phyloP scores from a whole-genome alignment of 2,797 vertebrate species.

The Sebastes kiyomatsui region DNA sequence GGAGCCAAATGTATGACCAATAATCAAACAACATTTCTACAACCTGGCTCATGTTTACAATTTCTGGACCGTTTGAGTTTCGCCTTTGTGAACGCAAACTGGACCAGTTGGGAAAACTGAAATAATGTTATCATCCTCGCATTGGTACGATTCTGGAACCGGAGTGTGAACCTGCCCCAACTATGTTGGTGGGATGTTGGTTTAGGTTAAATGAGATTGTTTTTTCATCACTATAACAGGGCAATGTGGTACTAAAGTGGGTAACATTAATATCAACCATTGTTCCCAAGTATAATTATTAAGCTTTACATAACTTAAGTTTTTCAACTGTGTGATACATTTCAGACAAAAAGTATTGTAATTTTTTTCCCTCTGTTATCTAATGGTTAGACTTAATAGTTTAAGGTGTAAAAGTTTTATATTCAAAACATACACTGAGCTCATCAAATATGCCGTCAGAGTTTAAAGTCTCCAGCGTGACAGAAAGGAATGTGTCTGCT shows the following conservation, averaged over 20 bases:
- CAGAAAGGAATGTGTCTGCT: constrained; percentile 24
- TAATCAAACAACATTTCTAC: no score
- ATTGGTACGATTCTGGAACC: background rate
- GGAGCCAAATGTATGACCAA: no score
- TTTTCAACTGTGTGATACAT: background rate
- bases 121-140: no score
- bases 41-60: rapidly evolving
- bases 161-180: background rate
- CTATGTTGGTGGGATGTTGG: background rate
- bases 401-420: background rate
- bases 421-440: constrained; percentile 15
- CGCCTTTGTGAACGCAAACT: no score
- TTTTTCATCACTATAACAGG: background rate
- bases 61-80: no score
- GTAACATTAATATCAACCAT: background rate
- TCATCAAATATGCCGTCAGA: constrained; percentile 12
- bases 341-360: background rate
- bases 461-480: background rate
- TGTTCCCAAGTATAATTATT: background rate
- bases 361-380: background rate
- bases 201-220: background rate
- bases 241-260: background rate
- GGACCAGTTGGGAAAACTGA: no score
- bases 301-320: background rate
- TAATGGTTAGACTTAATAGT: background rate